Evolutionary conservation across 2,113 vertebrate species (phyloP).

Genomic region (Tylochromis polylepis): DNA sequence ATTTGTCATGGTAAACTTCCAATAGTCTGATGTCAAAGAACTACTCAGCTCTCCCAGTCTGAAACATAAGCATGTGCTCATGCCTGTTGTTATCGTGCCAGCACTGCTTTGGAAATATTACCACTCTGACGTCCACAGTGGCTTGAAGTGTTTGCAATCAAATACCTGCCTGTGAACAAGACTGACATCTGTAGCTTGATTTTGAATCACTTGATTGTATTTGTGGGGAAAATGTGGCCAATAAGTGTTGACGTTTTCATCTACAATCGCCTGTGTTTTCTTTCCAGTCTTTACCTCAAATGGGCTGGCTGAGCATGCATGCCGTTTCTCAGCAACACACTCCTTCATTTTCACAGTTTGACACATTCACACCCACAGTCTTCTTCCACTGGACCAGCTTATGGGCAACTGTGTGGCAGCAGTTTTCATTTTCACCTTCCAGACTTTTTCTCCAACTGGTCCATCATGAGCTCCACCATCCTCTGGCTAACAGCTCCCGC

Average conservation of each 20-base stretch:
- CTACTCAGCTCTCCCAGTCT: neutral
- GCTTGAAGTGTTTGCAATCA: neutral
- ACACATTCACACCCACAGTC: neutral
- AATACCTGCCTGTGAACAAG: neutral
- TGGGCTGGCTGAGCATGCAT: neutral
- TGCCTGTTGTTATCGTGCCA: neutral
- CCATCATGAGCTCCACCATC: neutral
- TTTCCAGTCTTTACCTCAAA: neutral
- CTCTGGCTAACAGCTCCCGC: neutral
- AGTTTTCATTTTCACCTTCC: neutral
- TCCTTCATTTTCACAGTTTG: neutral
- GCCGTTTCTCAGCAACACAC: conserved; percentile 19
- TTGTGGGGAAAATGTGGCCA: neutral
- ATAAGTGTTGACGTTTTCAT: neutral
- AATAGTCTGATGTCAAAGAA: neutral
- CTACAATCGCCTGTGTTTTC: neutral
- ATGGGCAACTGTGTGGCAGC: neutral
- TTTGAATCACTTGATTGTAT: neutral
- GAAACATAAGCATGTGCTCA: neutral
- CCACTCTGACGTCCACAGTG: neutral
- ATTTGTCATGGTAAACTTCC: neutral
- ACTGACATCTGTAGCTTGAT: neutral
- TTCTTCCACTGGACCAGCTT: neutral
- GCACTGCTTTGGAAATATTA: neutral
- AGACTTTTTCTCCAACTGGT: neutral